Conservation (phyloP, 2,888 invertebrate genomes). For the Apotomis turbidana region DNA sequence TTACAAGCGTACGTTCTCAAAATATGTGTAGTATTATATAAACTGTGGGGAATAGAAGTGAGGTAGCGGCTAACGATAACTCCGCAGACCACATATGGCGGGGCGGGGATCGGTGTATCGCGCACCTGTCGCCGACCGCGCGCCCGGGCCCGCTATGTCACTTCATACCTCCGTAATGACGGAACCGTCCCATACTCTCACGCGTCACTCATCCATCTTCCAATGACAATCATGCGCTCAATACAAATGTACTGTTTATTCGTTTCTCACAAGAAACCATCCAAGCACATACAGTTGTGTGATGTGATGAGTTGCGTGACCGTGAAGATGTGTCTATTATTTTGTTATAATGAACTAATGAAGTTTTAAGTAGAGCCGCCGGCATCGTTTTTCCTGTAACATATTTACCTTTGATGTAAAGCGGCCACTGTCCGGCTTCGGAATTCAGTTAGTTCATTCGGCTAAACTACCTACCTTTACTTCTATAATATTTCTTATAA, state of each 20-base stretch:
- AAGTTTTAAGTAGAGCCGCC: constrained; percentile 22
- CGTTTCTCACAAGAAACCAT: constrained; percentile 25
- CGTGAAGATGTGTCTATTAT: constrained; percentile 12
- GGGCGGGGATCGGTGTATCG: constrained; percentile 37
- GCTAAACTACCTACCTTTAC: too few species aligned
- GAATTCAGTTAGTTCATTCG: neutral
- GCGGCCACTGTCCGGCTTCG: neutral
- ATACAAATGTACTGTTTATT: constrained; percentile 55
- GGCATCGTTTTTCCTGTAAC: constrained; percentile 16
- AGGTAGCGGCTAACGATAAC: constrained; percentile 34
- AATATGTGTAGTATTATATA: neutral
- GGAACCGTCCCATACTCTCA: constrained; percentile 68
- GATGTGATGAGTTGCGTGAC: constrained; percentile 25
- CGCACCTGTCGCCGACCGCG: constrained; percentile 35
- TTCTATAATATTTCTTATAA: too few species aligned
- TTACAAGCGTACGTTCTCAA: neutral
- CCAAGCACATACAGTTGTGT: constrained; percentile 18
- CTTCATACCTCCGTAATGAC: constrained; percentile 39
- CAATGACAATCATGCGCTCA: constrained; percentile 55
- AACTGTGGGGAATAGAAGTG: constrained; percentile 20
- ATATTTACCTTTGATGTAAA: constrained; percentile 5
- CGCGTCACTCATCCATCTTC: constrained; percentile 66
- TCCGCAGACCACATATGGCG: constrained; percentile 37
- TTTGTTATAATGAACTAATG: constrained; percentile 4
- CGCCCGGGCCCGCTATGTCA: constrained; percentile 46